phyloP scores from a whole-genome alignment of 2,888 invertebrate species.

The Pedicia rivosa region DNA sequence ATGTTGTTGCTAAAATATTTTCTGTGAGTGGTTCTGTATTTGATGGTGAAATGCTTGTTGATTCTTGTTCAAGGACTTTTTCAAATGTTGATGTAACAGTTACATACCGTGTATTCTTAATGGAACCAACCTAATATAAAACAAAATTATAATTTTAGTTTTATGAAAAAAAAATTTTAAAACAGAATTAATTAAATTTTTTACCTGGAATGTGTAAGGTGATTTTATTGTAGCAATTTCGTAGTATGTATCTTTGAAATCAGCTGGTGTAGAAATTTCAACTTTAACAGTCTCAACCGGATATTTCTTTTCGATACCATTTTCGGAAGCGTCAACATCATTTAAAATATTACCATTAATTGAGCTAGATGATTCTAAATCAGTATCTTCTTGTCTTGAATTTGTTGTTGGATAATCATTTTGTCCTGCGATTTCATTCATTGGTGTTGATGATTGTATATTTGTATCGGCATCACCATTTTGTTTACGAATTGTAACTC shows the following conservation, averaged over 20 bases:
- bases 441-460: slow-evolving; percentile 17
- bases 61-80: slow-evolving; percentile 49
- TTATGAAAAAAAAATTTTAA: neutral
- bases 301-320: slow-evolving; percentile 40
- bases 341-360: slow-evolving; percentile 41
- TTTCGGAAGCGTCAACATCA: slow-evolving; percentile 41
- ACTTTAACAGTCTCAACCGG: slow-evolving; percentile 71
- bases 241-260: slow-evolving; percentile 71
- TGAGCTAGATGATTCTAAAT: slow-evolving; percentile 59
- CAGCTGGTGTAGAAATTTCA: slow-evolving; percentile 75
- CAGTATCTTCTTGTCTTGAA: slow-evolving; percentile 40
- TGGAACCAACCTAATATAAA: slow-evolving; percentile 54
- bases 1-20: slow-evolving; percentile 68
- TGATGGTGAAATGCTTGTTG: slow-evolving; percentile 37
- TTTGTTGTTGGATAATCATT: slow-evolving; percentile 32
- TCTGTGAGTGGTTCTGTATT: slow-evolving; percentile 68
- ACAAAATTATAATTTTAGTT: neutral
- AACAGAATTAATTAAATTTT: neutral
- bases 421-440: slow-evolving; percentile 10
- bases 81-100: slow-evolving; percentile 78
- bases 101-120: slow-evolving; percentile 73
- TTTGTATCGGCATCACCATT: slow-evolving; percentile 34
- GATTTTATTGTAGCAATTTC: slow-evolving; percentile 83
- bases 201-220: slow-evolving; percentile 78
- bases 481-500: slow-evolving; percentile 62